Base-by-base conservation (phyloP, 2,888 invertebrate species). In the Zeuzera pyrina region DNA sequence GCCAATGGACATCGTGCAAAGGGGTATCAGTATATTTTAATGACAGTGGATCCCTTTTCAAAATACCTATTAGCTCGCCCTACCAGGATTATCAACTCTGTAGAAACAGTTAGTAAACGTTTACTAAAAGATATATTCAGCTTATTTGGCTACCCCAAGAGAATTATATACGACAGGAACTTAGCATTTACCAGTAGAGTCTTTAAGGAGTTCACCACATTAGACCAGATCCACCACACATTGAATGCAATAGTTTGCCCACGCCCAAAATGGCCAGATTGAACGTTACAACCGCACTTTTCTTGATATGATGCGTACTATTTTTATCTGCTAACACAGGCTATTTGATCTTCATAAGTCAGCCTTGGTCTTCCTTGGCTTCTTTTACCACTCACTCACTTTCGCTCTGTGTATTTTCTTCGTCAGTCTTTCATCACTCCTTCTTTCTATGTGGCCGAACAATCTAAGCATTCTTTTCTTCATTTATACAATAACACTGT, bases 201-300 rank as follows among this genome's bases (percentile, higher is more conserved):
- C 2, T 30, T 30, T 10, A 25, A 28, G 11, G 8, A 15, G 15
- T 8, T 27, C 7, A 8, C 11, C 3, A 15, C 12, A n/a, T 23
- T 28, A 7, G 10, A 22, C 10, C 27, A 31, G 16, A 11, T 35
- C 22, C 10, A 23, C 3, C 35, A 31, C 16, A 30, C 26, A 2
- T 14, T 31, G n/a, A 31, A n/a, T 23, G 28, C 35, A 2, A 26
- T 35, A 4, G 31, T 28, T 5, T 26, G 12, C 3, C 34, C 34
- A 2, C 34, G 34, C 8, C 27, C 34, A 11, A 34, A 34, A n/a
- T 31, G 35, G 5, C 35, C 31, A 15, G 35, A n/a, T n/a, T n/a
- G n/a, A n/a, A n/a, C n/a, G n/a, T n/a, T n/a, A n/a, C n/a, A n/a
- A n/a, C n/a, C n/a, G n/a, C n/a, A n/a, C n/a, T n/a, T n/a, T n/a